Base-by-base conservation (phyloP, 2,113 vertebrate genomes). In the Cervus canadensis region DNA sequence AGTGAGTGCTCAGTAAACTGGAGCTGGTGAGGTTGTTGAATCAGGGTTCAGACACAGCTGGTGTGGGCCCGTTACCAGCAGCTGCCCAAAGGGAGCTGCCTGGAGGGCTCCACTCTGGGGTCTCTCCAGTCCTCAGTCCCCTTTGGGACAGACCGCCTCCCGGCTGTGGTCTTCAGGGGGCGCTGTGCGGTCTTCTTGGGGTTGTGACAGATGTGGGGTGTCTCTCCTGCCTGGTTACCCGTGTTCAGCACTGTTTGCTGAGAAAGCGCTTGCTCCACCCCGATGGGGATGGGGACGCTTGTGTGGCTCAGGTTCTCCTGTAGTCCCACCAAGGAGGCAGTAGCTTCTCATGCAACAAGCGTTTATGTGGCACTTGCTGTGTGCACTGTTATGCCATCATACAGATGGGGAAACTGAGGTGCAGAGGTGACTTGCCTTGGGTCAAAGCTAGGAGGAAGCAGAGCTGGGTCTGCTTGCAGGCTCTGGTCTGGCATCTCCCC, bases 111-210 rank as follows among this genome's bases (percentile, higher is more conserved):
- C 0, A 36, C 28, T 57, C 36, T 36, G 71, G 86, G 52, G 48
- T 89, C 8, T 7, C 5, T 23, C 33, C 5, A 43, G 56, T 33
- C 13, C 26, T 33, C 10, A 40, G 26, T 94, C 7, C 40, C 48
- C 48, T 52, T 9, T 56, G 62, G 52, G 23, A 60, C 3, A 17
- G 12, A 43, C 48, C 2, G 0, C 60, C 11, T 6, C 30, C 17
- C 2, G 3, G 48, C 81, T n/a, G 0, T 0, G 0, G 0, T 50
- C 6, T 78, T 33, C 3, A 62, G 59, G 4, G 36, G 45, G 14
- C 2, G 0, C 54, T 3, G 0, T 16, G 25, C 3, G 3, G n/a
- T 28, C 25, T 7, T 3, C 8, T 33, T 3, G 2, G 15, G 19
- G 17, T 26, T 33, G 64, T 67, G 71, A 30, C 7, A 30, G 16